Conservation (phyloP, 2,888 invertebrate genomes). For the Drosophila mettleri region DNA sequence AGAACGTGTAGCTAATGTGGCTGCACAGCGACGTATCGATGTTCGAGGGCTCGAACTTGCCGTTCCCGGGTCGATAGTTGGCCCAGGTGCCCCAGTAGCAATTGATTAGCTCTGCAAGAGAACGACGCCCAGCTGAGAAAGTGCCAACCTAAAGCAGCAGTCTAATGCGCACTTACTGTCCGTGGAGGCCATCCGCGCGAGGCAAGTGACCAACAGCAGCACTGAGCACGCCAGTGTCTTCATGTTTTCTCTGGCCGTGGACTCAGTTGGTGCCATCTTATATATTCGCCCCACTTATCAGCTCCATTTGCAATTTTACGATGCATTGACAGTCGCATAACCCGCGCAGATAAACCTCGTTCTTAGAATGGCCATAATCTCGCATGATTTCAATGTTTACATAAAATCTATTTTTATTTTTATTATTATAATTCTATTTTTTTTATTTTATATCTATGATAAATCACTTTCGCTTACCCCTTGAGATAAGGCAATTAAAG, state of each 20-base stretch:
- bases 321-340: not conserved
- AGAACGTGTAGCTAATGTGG: constrained; percentile 75
- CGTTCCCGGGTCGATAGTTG: constrained; percentile 69
- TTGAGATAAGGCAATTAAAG: constrained; percentile 9
- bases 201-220: constrained; percentile 45
- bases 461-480: constrained; percentile 10
- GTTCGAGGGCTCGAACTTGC: constrained; percentile 63
- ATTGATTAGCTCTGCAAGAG: constrained; percentile 62
- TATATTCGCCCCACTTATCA: constrained; percentile 55
- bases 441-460: no score
- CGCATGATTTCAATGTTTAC: no score
- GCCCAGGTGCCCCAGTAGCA: constrained; percentile 81
- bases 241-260: constrained; percentile 36
- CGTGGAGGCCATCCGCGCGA: constrained; percentile 39
- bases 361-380: constrained; percentile 5
- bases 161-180: constrained; percentile 54
- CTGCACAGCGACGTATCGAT: constrained; percentile 74
- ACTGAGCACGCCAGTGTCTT: constrained; percentile 41
- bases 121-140: not conserved
- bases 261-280: constrained; percentile 25
- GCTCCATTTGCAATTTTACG: constrained; percentile 6
- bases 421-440: no score
- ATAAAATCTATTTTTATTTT: no score
- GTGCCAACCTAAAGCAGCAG: no score
- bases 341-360: constrained; percentile 26